phyloP scores from a whole-genome alignment of 2,797 vertebrate genomes.

The Coccyzus lansbergi region DNA sequence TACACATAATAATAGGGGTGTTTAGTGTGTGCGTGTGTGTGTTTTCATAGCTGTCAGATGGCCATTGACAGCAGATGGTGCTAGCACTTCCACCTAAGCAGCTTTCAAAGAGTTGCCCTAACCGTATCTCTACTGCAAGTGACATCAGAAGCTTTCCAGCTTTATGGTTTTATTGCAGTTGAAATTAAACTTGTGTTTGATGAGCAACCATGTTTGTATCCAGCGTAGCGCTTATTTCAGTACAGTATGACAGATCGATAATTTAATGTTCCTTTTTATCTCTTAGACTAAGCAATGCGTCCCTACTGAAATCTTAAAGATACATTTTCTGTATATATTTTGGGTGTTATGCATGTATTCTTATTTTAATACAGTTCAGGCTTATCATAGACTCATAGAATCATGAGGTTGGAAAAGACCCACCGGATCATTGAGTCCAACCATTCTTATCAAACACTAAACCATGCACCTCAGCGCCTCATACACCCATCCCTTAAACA shows the following conservation, averaged over 20 bases:
- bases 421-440: too few relatives aligned
- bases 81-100: neutral
- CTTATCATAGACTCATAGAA: too few relatives aligned
- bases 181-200: neutral
- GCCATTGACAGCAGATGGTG: neutral
- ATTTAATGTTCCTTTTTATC: neutral
- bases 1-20: fast-evolving
- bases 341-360: too few relatives aligned
- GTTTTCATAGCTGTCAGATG: neutral
- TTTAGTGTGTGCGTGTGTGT: neutral
- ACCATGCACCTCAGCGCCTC: too few relatives aligned
- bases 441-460: too few relatives aligned
- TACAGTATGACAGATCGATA: neutral
- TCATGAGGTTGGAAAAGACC: too few relatives aligned
- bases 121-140: neutral
- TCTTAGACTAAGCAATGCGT: neutral
- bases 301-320: neutral
- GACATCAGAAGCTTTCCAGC: neutral
- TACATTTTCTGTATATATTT: neutral
- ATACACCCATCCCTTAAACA: too few relatives aligned
- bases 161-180: fast-evolving
- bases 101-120: neutral
- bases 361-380: too few relatives aligned
- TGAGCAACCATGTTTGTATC: neutral
- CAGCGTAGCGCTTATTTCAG: neutral